These are phyloP conservation scores for Sphaerodactylus townsendi DNA, from an alignment of 2,113 vertebrate species.

Conservation along the genomic window DNA sequence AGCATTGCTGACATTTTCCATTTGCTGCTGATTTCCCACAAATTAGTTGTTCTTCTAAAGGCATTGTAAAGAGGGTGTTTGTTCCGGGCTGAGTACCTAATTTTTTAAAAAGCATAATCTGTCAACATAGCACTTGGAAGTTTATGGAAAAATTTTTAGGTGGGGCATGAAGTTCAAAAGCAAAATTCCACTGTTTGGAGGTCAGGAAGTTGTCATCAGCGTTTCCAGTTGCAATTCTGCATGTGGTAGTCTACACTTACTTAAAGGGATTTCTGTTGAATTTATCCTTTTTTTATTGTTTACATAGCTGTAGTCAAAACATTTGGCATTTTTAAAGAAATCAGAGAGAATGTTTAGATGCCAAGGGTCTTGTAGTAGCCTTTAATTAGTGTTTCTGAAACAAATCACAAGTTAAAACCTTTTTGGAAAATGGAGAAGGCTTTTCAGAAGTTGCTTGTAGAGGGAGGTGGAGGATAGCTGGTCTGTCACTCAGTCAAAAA, in stretches of 20 bases:
- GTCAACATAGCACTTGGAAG: slow-evolving; percentile 44
- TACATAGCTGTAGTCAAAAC: slow-evolving; percentile 9
- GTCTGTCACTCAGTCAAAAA: neutral
- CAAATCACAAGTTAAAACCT: too few species aligned
- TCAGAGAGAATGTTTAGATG: neutral
- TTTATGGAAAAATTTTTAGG: slow-evolving; percentile 68
- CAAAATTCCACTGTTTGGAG: slow-evolving; percentile 53
- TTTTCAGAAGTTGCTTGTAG: too few species aligned
- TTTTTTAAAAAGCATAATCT: slow-evolving; percentile 61
- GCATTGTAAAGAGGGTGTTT: slow-evolving; percentile 57
- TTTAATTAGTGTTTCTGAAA: neutral
- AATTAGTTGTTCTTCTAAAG: slow-evolving; percentile 66
- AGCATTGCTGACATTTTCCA: neutral
- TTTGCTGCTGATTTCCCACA: slow-evolving; percentile 49
- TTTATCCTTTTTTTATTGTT: slow-evolving; percentile 30
- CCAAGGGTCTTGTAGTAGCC: neutral
- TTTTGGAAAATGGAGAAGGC: too few species aligned
- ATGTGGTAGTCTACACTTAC: slow-evolving; percentile 17
- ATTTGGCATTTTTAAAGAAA: neutral
- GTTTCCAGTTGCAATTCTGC: slow-evolving; percentile 70
- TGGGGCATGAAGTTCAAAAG: slow-evolving; percentile 63
- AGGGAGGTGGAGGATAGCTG: neutral
- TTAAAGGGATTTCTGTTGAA: slow-evolving; percentile 47
- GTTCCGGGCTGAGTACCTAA: slow-evolving; percentile 62
- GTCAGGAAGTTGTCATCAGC: slow-evolving; percentile 55